Evolutionary conservation across 2,797 vertebrate genomes (phyloP), one percentile per base, ranked within the genome.

Genomic region (Chloroceryle inda): DNA sequence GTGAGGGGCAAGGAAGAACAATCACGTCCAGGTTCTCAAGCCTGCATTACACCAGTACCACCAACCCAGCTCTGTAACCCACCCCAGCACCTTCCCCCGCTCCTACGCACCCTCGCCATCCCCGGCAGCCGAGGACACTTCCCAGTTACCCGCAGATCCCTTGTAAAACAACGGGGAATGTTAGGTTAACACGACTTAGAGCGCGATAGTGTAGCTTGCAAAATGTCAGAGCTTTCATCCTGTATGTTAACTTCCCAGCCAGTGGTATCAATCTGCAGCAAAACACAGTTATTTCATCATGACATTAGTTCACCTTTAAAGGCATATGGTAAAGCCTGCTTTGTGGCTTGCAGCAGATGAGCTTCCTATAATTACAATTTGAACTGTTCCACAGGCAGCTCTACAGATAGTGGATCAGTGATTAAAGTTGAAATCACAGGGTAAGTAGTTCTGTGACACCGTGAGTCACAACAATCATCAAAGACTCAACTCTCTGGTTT

Each of bases 371-470:
- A 98, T 98, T 98, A 97, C 97, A 97, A 98, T 97, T 96, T 95
- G 96, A 98, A 97, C 96, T 68, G 95, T 97, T 97, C 96, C 97
- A 95, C 94, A 82, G 96, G 96, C 92, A 85, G 96, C 95, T 94
- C 86, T 94, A n/a, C 10, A 95, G 97, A 98, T 97, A 97, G 96
- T 13, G 93, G 97, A 98, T 98, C 97, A 97, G 97, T 98, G 97
- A 98, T 97, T 97, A 98, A 97, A 97, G 96, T 93, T 93, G 97
- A 97, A 97, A 98, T 97, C 97, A 98, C 96, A 97, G 97, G 97
- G 97, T 97, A 97, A 97, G 97, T 97, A 97, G 97, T 97, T 97
- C 96, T 95, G 93, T 97, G 97, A 98, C 97, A 97, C 96, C 77
- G 84, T 88, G 96, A 97, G 96, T 96, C 97, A 97, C 96, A 97